Base-by-base conservation (phyloP, 2,888 invertebrate species). In the Dryobotodes eremita region DNA sequence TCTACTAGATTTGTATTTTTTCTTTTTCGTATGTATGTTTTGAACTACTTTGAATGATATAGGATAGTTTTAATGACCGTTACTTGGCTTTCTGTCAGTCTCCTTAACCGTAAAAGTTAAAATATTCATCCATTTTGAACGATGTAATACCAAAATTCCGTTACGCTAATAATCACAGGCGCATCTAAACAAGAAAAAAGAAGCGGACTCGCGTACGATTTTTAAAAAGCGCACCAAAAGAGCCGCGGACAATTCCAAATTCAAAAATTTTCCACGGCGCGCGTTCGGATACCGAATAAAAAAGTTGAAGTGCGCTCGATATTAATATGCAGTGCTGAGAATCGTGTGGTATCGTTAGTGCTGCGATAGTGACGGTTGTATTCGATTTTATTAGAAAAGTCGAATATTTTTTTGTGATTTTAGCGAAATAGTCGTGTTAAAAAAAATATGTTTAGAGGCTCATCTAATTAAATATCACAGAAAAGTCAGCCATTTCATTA, bases 181-280 rank as follows among this genome's bases (percentile, higher is more conserved):
- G 75, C 72, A 84, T 85, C 82, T 87, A 87, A 88, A 82, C 55
- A 83, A 74, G 61, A 80, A 82, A 79, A 83, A 84, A 75, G n/a
- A 82, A 66, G 64, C 42, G 46, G 65, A 17, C 76, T 68, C 62
- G 75, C 70, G 82, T 83, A 83, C 88, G 84, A 88, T 83, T 89
- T 89, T 86, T 86, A 85, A 85, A 89, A 89, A 89, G 84, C 81
- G 65, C 86, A 86, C 87, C 85, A 89, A 89, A 89, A 88, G 87
- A 86, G 87, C 90, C 90, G 90, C 89, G 80, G 83, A 87, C 88
- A 83, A 87, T 90, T 91, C 89, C 79, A 89, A 91, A 91, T 91
- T 92, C 88, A 86, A 89, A 89, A 90, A 89, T 88, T 91, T 87
- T 90, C 80, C 90, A 90, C 89, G 91, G 86, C 79, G 80, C 86